Conservation (phyloP, 2,888 invertebrate genomes). For the Eupithecia insigniata region DNA sequence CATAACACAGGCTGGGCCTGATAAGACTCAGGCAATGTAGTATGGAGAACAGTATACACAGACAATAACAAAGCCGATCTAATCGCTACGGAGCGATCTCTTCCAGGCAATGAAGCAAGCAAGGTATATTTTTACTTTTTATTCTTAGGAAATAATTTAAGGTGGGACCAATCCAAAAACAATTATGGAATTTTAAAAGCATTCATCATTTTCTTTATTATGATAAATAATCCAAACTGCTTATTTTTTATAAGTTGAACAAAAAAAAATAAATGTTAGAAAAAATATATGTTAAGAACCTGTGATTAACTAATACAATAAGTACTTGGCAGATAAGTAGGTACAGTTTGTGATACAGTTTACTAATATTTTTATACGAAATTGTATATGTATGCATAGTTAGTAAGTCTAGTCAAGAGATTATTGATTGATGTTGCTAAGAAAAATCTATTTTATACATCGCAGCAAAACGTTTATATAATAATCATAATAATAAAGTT, state of each 20-base stretch:
- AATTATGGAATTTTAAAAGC: neutral
- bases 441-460: conserved; percentile 1
- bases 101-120: conserved; percentile 1
- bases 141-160: neutral
- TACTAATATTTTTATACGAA: conserved; percentile 1
- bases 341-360: conserved; percentile 22
- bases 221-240: neutral
- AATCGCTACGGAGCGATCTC: neutral
- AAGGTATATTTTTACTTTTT: neutral
- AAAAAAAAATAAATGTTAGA: neutral
- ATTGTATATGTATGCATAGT: conserved; percentile 18
- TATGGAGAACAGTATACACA: neutral
- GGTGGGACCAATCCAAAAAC: neutral
- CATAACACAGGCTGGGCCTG: too few species aligned
- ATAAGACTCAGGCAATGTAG: neutral
- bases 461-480: neutral
- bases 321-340: neutral
- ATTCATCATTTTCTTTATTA: too few species aligned
- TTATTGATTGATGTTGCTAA: conserved; percentile 2
- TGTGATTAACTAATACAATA: conserved; percentile 17
- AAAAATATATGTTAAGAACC: neutral
- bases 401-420: conserved; percentile 33
- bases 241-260: neutral
- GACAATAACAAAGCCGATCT: neutral
- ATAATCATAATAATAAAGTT: neutral